Conservation (phyloP, 2,113 vertebrate genomes). For the Gallinago media region DNA sequence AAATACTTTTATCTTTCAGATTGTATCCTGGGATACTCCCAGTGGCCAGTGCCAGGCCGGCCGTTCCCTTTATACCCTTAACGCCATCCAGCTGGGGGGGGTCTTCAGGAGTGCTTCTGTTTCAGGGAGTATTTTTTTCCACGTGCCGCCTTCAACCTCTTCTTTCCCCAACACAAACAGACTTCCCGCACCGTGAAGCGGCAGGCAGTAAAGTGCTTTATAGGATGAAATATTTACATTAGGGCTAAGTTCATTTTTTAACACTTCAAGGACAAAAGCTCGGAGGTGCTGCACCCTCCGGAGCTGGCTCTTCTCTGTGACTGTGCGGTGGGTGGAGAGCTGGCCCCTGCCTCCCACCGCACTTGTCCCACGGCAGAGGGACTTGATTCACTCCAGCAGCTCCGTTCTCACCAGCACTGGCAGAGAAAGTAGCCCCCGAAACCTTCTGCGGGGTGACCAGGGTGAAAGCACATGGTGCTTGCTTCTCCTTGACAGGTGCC, state of each 20-base stretch:
- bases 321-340: neutral
- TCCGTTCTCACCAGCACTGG: neutral
- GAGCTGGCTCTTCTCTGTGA: neutral
- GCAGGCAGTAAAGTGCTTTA: conserved; percentile 90
- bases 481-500: neutral
- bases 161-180: conserved; percentile 58
- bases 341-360: neutral
- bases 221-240: conserved; percentile 76
- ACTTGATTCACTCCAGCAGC: neutral
- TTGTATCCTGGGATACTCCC: conserved; percentile 38
- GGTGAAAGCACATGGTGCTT: conserved; percentile 2
- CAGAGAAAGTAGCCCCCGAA: neutral
- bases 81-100: neutral
- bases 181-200: conserved; percentile 47
- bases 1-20: conserved; percentile 65
- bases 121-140: conserved; percentile 24
- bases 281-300: neutral
- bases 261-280: conserved; percentile 59
- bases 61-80: conserved; percentile 28
- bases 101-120: conserved; percentile 66
- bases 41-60: conserved; percentile 43
- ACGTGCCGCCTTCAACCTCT: conserved; percentile 3
- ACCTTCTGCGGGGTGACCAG: conserved; percentile 8
- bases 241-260: conserved; percentile 48
- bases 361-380: neutral